Percentiles rank a stretch among this genome's conserved stretches.
phyloP scores from a whole-genome alignment of 2,113 vertebrate genomes.

The Rhabdomys dilectus region DNA sequence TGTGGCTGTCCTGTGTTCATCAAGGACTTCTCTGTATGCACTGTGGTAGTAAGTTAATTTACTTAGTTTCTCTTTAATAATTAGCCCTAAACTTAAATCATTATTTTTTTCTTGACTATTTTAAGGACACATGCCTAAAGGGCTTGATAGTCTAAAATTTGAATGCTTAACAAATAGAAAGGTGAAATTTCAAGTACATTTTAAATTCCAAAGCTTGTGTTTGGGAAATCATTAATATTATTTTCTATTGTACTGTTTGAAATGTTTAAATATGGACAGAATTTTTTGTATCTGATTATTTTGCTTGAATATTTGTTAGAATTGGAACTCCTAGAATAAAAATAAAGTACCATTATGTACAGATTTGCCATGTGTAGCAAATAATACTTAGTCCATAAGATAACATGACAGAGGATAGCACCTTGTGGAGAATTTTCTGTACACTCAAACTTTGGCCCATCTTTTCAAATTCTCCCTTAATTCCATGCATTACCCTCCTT shows the following conservation, averaged over 20 bases:
- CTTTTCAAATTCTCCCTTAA: not conserved
- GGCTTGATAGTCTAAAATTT: not conserved
- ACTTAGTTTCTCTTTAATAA: not conserved
- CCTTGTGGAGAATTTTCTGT: not conserved
- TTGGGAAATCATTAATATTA: not conserved
- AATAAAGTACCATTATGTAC: fast-evolving
- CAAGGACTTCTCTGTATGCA: not conserved
- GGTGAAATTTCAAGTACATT: not conserved
- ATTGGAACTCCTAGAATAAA: not conserved
- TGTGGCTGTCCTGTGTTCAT: not conserved
- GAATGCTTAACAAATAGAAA: not conserved
- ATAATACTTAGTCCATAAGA: not conserved
- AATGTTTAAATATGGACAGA: not conserved
- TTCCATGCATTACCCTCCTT: too few species aligned
- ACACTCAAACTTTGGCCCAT: fast-evolving
- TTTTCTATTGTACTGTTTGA: not conserved
- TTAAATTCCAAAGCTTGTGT: fast-evolving
- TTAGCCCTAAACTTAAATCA: not conserved
- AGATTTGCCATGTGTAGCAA: not conserved
- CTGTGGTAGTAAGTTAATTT: not conserved
- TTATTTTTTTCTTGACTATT: not conserved
- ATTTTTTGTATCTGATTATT: not conserved
- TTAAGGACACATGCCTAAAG: not conserved
- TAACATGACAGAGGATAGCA: not conserved
- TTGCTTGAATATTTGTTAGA: not conserved